A percentile compares a stretch with the other conserved stretches of the same genome.
These are phyloP conservation scores for Indicator maculatus DNA, from an alignment of 2,113 vertebrate genomes.

Conservation along the genomic window DNA sequence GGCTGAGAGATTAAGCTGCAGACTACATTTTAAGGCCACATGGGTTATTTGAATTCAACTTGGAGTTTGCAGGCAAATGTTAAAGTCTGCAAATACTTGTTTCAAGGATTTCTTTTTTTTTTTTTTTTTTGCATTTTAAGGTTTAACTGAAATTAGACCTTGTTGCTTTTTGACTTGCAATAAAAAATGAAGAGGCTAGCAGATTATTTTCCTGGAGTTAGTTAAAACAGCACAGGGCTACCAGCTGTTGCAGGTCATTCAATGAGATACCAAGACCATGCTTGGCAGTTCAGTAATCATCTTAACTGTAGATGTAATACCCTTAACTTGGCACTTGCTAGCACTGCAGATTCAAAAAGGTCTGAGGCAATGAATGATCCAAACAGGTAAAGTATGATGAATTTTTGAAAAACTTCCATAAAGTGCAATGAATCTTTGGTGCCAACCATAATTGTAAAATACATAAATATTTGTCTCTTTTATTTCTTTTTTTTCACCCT, in stretches of 20 bases:
- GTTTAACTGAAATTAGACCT: background rate
- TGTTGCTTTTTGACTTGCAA: background rate
- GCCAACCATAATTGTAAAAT: background rate
- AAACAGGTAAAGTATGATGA: background rate
- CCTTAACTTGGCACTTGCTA: background rate
- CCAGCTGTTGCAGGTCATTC: background rate
- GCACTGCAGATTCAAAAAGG: background rate
- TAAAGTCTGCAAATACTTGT: background rate
- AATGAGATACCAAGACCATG: background rate
- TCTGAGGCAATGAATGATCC: background rate
- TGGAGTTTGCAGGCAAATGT: background rate
- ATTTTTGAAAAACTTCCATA: background rate
- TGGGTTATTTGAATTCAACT: background rate
- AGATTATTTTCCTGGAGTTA: slow-evolving; percentile 8
- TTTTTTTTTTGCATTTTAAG: background rate
- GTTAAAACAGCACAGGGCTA: background rate
- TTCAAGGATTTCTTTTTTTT: background rate
- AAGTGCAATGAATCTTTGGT: background rate
- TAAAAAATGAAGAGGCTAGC: background rate
- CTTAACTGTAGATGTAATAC: background rate
- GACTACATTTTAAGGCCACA: background rate
- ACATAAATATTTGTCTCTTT: background rate
- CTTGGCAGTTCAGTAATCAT: background rate
- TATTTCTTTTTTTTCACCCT: too few relatives aligned
- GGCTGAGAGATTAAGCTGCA: background rate